Evolutionary conservation across 2,113 vertebrate genomes (phyloP), one percentile per base, ranked within the genome.

Genomic region (Percina caprodes): DNA sequence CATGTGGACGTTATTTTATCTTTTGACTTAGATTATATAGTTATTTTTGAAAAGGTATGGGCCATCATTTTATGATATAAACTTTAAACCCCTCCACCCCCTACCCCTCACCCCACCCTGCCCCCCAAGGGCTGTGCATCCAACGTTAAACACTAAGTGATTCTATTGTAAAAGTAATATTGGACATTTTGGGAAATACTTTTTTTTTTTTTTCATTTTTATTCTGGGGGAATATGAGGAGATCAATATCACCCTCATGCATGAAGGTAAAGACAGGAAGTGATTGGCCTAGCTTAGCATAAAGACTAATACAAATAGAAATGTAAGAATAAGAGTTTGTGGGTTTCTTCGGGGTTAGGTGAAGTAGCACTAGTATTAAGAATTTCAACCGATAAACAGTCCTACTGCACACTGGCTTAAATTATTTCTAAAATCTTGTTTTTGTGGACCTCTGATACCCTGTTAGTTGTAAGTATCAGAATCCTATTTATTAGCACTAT

Each of bases 1-100:
- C 16, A 9, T 76, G n/a, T 76, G 59, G 55, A 62, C 26, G 23
- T 26, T 18, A 26, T 54, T 69, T n/a, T 30, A 15, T 70, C n/a
- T 42, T 63, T 70, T 59, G 9, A 10, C 23, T 48, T 11, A 18
- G 30, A 46, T 56, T 3, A 14, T 59, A 0, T 23, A 23, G 16
- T 12, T 48, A 39, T 39, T 59, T 49, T 49, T 52, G 6, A 70
- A 63, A 30, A 30, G 30, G 30, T 3, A 30, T 4, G 30, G 30
- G 30, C 30, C 30, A 30, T 30, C 30, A 30, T 30, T 30, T 15
- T 45, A 24, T 8, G 2, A 56, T 58, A 23, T 3, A 24, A 18
- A 6, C 13, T 59, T 30, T 30, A 30, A 30, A 30, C 30, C 30
- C 30, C 30, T 4, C 30, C 30, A 3, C 30, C 30, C 2, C 30